Base-by-base conservation (phyloP, 2,113 vertebrate genomes). In the Nannospalax galili region DNA sequence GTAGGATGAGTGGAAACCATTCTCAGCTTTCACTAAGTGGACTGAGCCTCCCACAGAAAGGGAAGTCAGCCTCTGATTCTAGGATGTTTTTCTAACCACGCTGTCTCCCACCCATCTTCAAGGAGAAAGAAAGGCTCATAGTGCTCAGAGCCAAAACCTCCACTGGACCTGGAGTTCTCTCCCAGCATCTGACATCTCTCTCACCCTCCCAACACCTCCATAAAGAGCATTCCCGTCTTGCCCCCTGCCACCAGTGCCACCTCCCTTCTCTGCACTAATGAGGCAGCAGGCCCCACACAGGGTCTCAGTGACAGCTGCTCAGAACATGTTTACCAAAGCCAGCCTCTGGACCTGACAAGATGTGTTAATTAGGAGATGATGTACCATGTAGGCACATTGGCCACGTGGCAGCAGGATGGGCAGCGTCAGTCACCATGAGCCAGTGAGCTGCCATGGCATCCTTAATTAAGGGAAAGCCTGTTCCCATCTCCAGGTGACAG, bases 231-330 rank as follows among this genome's bases (percentile, higher is more conserved):
- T 69, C 48, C 56, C 75, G 32, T 15, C 72, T 45, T 72, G 30
- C 16, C 0, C 72, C 60, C 82, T 22, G 20, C 12, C 8, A 4
- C 84, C 88, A 77, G 0, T 19, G 56, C 3, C 60, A 28, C 65
- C 91, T 22, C 74, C 40, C 11, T 60, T 56, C 64, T 91, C 73
- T 28, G 48, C 74, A 79, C 91, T 74, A 92, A 97, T 60, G 96
- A 96, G 97, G 97, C 92, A 69, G 86, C 84, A 9, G 0, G 88
- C 96, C 96, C 97, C 97, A 65, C 0, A 11, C 94, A 69, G 96
- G 88, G 96, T 97, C 97, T 97, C 98, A 92, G 97, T 32, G 97
- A 92, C 98, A 99, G 98, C 98, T 98, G 98, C 98, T 96, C 87
- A 96, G 88, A 98, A 88, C 78, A 0, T 65, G 97, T 94, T 97